phyloP scores from a whole-genome alignment of 2,888 invertebrate genomes.

The Heteropelma amictum region DNA sequence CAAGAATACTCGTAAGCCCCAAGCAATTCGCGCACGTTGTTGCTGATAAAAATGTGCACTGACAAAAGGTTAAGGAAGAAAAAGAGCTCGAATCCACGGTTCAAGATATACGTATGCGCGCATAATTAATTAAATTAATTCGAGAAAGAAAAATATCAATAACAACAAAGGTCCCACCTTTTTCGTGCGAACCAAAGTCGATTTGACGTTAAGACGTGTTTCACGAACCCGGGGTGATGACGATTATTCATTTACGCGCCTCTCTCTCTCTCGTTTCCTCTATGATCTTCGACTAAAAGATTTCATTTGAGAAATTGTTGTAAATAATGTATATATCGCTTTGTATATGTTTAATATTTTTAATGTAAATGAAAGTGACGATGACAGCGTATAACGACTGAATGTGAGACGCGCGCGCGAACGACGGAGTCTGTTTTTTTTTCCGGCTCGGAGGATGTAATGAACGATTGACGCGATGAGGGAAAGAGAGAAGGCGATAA shows the following conservation, averaged over 20 bases:
- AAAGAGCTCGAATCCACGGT: too few species aligned
- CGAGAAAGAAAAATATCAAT: too few species aligned
- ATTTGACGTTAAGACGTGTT: slow-evolving; percentile 25
- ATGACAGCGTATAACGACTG: slow-evolving; percentile 58
- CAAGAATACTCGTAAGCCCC: too few species aligned
- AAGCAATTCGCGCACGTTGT: too few species aligned
- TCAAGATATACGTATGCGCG: too few species aligned
- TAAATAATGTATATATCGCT: slow-evolving; percentile 81
- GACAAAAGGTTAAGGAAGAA: too few species aligned
- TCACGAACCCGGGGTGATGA: slow-evolving; percentile 50
- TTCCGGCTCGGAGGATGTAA: slow-evolving; percentile 56
- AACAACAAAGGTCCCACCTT: too few species aligned
- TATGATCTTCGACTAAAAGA: slow-evolving; percentile 49
- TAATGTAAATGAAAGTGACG: slow-evolving; percentile 70
- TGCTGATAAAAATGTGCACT: too few species aligned
- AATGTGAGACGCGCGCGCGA: slow-evolving; percentile 61
- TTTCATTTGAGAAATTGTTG: slow-evolving; percentile 68
- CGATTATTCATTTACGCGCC: slow-evolving; percentile 31
- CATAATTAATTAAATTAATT: too few species aligned
- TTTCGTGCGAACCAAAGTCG: too few species aligned
- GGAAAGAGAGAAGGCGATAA: slow-evolving; percentile 6
- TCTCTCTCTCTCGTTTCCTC: slow-evolving; percentile 13
- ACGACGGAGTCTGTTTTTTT: slow-evolving; percentile 44
- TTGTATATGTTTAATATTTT: slow-evolving; percentile 81
- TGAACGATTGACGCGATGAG: slow-evolving; percentile 68